A percentile compares a stretch with the other conserved stretches of the same genome.
Evolutionary conservation across 2,888 invertebrate species (phyloP).

Genomic region (Euphydryas editha): DNA sequence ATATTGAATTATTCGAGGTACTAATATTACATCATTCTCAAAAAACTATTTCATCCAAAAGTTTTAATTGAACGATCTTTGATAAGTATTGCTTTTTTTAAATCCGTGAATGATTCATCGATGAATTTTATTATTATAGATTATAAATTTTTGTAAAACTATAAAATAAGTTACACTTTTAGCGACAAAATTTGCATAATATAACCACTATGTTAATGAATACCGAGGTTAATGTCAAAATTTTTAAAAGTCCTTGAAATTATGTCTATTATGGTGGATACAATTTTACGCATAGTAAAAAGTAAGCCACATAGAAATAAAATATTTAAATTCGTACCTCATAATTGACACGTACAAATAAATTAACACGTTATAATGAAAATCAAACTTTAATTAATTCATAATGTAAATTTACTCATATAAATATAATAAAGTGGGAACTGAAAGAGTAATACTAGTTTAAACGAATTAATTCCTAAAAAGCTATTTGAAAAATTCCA

Average conservation of each 20-base stretch:
- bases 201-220: conserved; percentile 6
- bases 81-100: not conserved
- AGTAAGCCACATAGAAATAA: not conserved
- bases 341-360: too few species aligned
- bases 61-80: conserved; percentile 19
- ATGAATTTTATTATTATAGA: conserved; percentile 9
- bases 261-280: not conserved
- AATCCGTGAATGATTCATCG: conserved; percentile 9
- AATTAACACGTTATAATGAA: too few species aligned
- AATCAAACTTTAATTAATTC: too few species aligned
- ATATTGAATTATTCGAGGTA: not conserved
- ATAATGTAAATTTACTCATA: too few species aligned
- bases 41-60: conserved; percentile 5
- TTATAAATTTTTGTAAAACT: not conserved
- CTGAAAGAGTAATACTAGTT: too few species aligned
- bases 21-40: conserved; percentile 8
- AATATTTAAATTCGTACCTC: too few species aligned
- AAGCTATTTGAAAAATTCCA: too few species aligned
- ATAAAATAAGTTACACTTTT: conserved; percentile 3
- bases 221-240: conserved; percentile 4
- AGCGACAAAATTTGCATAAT: conserved; percentile 24
- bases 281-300: not conserved
- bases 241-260: conserved; percentile 16
- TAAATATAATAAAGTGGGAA: too few species aligned
- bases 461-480: too few species aligned